Base-by-base conservation (phyloP, 2,113 vertebrate species). In the Dipodomys spectabilis region DNA sequence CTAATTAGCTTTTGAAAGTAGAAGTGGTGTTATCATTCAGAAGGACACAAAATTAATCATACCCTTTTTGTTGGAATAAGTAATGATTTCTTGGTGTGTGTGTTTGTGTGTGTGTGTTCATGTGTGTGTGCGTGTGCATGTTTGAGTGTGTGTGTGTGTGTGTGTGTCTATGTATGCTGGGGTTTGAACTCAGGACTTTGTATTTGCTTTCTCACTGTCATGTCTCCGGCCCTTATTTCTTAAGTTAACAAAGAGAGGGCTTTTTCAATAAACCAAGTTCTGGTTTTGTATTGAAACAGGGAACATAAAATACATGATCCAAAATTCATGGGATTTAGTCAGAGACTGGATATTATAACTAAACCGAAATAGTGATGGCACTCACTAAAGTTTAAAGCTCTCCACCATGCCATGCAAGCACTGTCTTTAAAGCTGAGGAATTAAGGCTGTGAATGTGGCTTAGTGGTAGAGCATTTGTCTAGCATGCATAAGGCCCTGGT, bases 11-110 rank as follows among this genome's bases (percentile, higher is more conserved):
- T 16, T 84, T 44, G 93, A 91, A 95, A 93, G 78, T 23, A 72
- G 18, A 94, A 91, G 49, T 73, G 27, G 25, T 71, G 8, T 77
- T 87, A 85, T 72, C 28, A 71, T n/a, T 57, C 32, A 68, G 53
- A 95, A 95, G 62, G 77, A 94, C 65, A 86, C 77, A 92, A 87
- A 80, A 92, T 64, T 85, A 80, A 45, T 71, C 22, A 82, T 92
- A 79, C 35, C 35, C n/a, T 77, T 92, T 94, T 7, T 5, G n/a
- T 45, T 87, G 75, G 25, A 30, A 72, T 96, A 83, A 96, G 28
- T 12, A 27, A 30, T 57, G 45, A 35, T 67, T 67, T 67, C 22
- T 67, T 67, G 65, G 8, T 57, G 53, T 57, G 53, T 57, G 53
- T 57, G 53, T 57, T 4, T 57, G 53, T 57, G 53, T 57, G 53